A percentile compares a stretch with the other conserved stretches of the same genome.
phyloP scores from a whole-genome alignment of 2,888 invertebrate genomes.

The Osedax fenrisi region DNA sequence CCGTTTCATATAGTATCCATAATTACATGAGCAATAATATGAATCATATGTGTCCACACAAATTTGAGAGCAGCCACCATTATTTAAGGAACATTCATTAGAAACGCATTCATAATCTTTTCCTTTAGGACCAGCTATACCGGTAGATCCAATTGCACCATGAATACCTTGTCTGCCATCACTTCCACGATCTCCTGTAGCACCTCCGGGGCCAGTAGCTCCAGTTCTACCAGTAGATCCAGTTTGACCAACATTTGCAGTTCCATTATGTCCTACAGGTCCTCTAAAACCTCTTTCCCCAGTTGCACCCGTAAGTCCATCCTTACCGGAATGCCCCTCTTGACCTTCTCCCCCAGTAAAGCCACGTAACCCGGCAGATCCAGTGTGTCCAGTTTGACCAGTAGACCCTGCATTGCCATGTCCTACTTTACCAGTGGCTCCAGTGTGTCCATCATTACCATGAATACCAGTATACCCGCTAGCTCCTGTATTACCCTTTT shows the following conservation, averaged over 20 bases:
- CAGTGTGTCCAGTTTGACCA: too few relatives aligned
- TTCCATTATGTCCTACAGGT: too few relatives aligned
- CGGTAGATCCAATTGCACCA: slow-evolving; percentile 11
- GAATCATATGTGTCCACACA: slow-evolving; percentile 28
- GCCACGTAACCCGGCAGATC: background rate
- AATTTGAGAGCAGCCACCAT: slow-evolving; percentile 28
- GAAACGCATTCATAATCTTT: background rate
- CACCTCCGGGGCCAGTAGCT: slow-evolving; percentile 17
- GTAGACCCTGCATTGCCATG: background rate
- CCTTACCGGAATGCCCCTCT: background rate
- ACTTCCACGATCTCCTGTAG: background rate
- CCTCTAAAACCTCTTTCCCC: background rate
- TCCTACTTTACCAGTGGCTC: too few relatives aligned
- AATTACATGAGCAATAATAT: slow-evolving; percentile 27
- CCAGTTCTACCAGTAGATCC: slow-evolving; percentile 16
- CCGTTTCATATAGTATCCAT: slow-evolving; percentile 25
- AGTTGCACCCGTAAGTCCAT: background rate
- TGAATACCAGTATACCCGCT: background rate
- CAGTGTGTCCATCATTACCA: background rate
- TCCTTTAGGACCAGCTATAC: slow-evolving; percentile 13
- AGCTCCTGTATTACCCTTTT: background rate
- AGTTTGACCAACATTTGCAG: background rate
- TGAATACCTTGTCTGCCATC: background rate
- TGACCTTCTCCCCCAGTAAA: background rate
- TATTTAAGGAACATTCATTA: slow-evolving; percentile 27